Evolutionary conservation across 2,797 vertebrate genomes (phyloP), one percentile per base, ranked within the genome.

Genomic region (Pseudochromis fuscus): DNA sequence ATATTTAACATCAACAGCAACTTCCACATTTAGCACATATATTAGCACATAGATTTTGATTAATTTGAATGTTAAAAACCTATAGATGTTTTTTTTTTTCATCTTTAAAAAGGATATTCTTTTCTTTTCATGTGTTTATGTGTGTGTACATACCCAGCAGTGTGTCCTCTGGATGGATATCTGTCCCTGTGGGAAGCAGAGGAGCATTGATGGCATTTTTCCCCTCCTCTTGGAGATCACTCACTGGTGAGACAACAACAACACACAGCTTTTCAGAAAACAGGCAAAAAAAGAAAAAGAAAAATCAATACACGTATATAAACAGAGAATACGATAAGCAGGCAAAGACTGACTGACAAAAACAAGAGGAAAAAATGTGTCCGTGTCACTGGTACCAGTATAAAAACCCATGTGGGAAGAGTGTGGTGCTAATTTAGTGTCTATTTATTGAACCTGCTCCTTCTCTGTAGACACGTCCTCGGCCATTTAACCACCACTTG

Each of bases 131-230:
- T 33, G 38, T 60, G 42, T 58, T 16, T 56, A 8, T 4, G 23
- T 45, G 50, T 48, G 31, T 49, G 31, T 58, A 21, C 11, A 18
- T 96, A 99, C 98, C 98, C 40, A 99, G 84, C 8, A 96, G 84
- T 0, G 95, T 94, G 83, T 99, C 97, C 83, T 98, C 96, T 0
- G 96, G 97, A 58, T 97, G 95, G 69, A 98, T 84, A 45, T 96
- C 95, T 1, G 88, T 89, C 0, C 83, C 72, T 2, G 93, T 77
- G 0, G 95, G 95, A 27, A 95, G 94, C 95, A 98, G 92, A 0
- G 98, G 96, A 1, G 94, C 91, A 31, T 97, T 96, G 94, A 99
- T 98, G 77, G 97, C 97, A 81, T 96, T 96, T 87, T 96, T 98
- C 24, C 98, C 98, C 77, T 98, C 98, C 84, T 98, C 96, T 33